Conservation (phyloP, 2,797 vertebrate genomes). For the Naso thynnoides region DNA sequence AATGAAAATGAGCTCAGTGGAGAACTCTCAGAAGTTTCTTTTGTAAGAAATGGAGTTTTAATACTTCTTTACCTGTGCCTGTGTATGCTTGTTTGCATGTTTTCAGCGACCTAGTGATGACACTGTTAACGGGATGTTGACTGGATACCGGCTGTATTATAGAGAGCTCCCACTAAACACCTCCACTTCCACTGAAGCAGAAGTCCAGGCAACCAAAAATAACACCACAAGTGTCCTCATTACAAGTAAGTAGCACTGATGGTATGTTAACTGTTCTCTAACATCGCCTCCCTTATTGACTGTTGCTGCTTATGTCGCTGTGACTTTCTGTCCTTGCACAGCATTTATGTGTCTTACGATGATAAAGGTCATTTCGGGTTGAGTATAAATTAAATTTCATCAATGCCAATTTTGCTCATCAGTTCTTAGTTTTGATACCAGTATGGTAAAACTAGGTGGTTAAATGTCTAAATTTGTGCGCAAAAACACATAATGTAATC, state of each 20-base stretch:
- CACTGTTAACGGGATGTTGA: constrained; percentile 90
- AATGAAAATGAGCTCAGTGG: constrained; percentile 27
- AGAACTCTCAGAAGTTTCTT: constrained; percentile 12
- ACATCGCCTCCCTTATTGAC: background rate
- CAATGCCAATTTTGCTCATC: too few relatives aligned
- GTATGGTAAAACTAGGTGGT: too few relatives aligned
- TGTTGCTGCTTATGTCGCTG: background rate
- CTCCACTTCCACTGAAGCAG: constrained; percentile 56
- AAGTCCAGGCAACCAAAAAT: constrained; percentile 78
- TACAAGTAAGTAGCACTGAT: constrained; percentile 82
- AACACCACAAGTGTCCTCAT: constrained; percentile 85
- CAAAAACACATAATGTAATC: too few relatives aligned
- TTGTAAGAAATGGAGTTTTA: constrained; percentile 4
- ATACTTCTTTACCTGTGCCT: background rate
- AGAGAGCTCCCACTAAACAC: constrained; percentile 85
- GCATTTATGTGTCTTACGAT: background rate
- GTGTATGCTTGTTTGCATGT: constrained; percentile 34
- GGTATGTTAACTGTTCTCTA: background rate
- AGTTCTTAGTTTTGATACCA: too few relatives aligned
- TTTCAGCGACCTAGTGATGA: constrained; percentile 89
- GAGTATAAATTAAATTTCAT: too few relatives aligned
- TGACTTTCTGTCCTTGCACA: background rate
- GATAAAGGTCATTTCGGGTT: background rate
- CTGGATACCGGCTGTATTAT: constrained; percentile 95
- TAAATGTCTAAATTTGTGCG: too few relatives aligned